These are phyloP conservation scores for Caenorhabditis elegans DNA, from an alignment of 1,140 invertebrate species.

Conservation along the genomic window DNA sequence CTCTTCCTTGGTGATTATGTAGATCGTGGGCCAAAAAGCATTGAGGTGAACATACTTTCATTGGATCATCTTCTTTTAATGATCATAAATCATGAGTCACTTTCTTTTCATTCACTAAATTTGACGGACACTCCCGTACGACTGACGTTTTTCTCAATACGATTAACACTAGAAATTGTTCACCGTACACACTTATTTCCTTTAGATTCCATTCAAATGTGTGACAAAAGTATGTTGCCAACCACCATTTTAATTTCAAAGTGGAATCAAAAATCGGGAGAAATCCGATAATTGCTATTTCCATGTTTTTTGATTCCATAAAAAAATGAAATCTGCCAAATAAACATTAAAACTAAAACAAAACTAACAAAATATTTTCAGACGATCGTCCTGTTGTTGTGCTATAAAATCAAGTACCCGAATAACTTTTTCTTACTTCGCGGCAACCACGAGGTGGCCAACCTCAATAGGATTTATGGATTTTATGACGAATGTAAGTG, in stretches of 20 bases:
- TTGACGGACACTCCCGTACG: neutral
- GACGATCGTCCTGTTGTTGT: conserved; percentile 73
- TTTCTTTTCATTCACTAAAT: neutral
- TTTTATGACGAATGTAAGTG: conserved; percentile 73
- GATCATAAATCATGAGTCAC: neutral
- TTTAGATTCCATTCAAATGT: neutral
- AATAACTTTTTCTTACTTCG: conserved; percentile 74
- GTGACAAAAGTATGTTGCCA: neutral
- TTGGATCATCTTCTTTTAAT: neutral
- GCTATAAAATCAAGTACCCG: conserved; percentile 75
- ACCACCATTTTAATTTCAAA: neutral
- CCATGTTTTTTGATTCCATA: too few species aligned
- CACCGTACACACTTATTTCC: neutral
- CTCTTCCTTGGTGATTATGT: conserved; percentile 66
- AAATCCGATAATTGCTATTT: neutral
- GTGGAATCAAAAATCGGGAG: neutral
- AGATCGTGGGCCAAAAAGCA: conserved; percentile 71
- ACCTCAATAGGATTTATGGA: conserved; percentile 73
- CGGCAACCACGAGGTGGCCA: conserved; percentile 74
- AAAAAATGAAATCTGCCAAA: too few species aligned
- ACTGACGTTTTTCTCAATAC: neutral
- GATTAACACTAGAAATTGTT: neutral
- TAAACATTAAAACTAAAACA: neutral
- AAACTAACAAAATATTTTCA: conserved; percentile 47
- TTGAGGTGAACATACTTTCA: conserved; percentile 66